These are phyloP conservation scores for Heliothis subflexa DNA, from an alignment of 1,140 invertebrate species.

Conservation along the genomic window DNA sequence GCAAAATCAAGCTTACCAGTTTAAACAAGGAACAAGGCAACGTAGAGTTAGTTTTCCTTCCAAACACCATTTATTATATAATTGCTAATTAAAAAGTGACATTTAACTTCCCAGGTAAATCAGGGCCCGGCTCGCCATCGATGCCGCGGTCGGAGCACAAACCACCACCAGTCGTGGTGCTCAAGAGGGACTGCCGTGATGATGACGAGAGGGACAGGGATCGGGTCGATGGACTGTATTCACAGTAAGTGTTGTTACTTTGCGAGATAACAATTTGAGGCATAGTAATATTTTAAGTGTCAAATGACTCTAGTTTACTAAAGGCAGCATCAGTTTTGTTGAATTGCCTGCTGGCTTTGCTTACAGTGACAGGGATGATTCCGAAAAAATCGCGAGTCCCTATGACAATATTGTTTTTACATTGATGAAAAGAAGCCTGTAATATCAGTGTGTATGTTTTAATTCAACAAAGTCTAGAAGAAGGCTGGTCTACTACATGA, in stretches of 20 bases:
- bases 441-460: neutral
- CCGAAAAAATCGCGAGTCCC: neutral
- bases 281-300: too few relatives aligned
- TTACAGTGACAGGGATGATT: neutral
- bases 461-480: too few relatives aligned
- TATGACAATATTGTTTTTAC: neutral
- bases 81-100: neutral
- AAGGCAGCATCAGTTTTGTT: too few relatives aligned
- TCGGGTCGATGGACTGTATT: slow-evolving; percentile 80
- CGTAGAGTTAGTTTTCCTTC: neutral
- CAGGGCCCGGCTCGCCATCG: slow-evolving; percentile 89
- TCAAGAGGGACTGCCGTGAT: slow-evolving; percentile 96
- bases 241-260: slow-evolving; percentile 84
- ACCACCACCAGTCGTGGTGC: slow-evolving; percentile 96
- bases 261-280: too few relatives aligned
- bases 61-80: too few relatives aligned
- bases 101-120: slow-evolving; percentile 84
- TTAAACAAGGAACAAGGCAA: too few relatives aligned
- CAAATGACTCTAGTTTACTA: too few relatives aligned
- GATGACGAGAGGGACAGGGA: slow-evolving; percentile 92
- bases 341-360: too few relatives aligned
- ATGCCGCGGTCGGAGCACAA: slow-evolving; percentile 92
- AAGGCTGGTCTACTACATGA: too few relatives aligned
- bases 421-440: neutral
- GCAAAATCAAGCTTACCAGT: too few relatives aligned